Conservation (phyloP, 2,797 vertebrate species). For the Tapera naevia region DNA sequence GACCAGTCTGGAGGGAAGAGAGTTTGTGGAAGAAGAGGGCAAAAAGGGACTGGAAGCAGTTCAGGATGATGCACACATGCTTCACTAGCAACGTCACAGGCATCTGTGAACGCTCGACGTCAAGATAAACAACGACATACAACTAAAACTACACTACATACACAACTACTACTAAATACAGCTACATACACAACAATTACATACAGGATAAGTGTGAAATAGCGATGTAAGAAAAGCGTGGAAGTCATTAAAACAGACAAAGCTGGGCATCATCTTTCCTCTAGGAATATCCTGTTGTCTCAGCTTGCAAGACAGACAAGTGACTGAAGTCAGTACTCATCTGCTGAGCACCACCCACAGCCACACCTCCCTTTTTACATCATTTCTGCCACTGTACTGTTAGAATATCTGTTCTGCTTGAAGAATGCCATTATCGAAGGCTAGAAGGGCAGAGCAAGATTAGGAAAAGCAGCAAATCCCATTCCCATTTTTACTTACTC, state of each 20-base stretch:
- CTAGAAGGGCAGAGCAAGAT: not conserved
- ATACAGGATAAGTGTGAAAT: not conserved
- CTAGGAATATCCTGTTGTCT: not conserved
- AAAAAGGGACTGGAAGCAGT: not conserved
- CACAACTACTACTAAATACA: too few relatives aligned
- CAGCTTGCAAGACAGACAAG: not conserved
- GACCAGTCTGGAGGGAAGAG: not conserved
- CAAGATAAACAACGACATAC: not conserved
- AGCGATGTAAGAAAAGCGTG: not conserved
- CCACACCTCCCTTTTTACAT: not conserved
- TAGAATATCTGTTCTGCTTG: not conserved
- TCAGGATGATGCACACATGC: accelerated
- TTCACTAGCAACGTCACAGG: not conserved
- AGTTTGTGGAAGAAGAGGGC: not conserved
- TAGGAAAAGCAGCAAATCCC: not conserved
- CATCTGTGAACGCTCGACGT: not conserved
- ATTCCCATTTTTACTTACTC: not conserved
- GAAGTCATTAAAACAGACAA: not conserved
- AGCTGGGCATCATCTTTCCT: not conserved
- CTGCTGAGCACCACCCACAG: not conserved
- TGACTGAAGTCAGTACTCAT: accelerated
- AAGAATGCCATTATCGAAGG: not conserved
- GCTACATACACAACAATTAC: too few relatives aligned
- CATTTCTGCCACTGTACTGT: not conserved
- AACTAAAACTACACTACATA: too few relatives aligned